A percentile compares a stretch with the other conserved stretches of the same genome.
These are phyloP conservation scores for Empidonax traillii DNA, from an alignment of 2,113 vertebrate genomes.

Conservation along the genomic window DNA sequence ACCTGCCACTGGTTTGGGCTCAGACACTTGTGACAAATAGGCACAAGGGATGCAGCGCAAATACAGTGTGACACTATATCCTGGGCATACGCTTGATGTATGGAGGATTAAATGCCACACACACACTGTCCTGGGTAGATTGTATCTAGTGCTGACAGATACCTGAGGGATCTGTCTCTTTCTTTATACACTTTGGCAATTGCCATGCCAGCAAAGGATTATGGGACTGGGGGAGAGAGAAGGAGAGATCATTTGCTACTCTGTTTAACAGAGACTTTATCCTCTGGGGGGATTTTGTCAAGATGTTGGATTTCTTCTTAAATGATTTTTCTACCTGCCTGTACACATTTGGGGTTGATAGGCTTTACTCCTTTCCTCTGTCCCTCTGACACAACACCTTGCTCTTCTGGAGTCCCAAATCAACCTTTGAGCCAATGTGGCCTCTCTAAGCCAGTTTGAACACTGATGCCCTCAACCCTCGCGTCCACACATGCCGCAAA, in stretches of 20 bases:
- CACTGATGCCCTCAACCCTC: not conserved
- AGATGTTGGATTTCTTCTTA: conserved; percentile 22
- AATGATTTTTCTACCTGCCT: conserved; percentile 37
- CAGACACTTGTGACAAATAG: conserved; percentile 51
- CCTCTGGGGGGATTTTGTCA: conserved; percentile 16
- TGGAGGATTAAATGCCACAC: conserved; percentile 61
- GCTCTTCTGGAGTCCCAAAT: not conserved
- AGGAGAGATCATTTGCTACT: conserved; percentile 24
- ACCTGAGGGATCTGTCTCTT: conserved; percentile 61
- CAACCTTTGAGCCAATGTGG: not conserved
- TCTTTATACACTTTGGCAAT: conserved; percentile 43
- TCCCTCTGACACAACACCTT: not conserved
- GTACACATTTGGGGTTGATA: not conserved
- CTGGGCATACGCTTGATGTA: conserved; percentile 40
- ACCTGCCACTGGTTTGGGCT: not conserved
- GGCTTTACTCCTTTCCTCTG: not conserved
- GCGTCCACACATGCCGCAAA: not conserved
- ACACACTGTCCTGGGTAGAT: conserved; percentile 52
- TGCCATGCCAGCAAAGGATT: conserved; percentile 33
- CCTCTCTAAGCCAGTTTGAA: not conserved
- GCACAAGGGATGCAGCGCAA: conserved; percentile 34
- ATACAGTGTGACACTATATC: conserved; percentile 36
- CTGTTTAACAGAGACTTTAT: conserved; percentile 39
- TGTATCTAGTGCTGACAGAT: conserved; percentile 52
- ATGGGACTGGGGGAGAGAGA: not conserved